Conservation (phyloP, 2,113 vertebrate species). For the Semicossyphus pulcher region DNA sequence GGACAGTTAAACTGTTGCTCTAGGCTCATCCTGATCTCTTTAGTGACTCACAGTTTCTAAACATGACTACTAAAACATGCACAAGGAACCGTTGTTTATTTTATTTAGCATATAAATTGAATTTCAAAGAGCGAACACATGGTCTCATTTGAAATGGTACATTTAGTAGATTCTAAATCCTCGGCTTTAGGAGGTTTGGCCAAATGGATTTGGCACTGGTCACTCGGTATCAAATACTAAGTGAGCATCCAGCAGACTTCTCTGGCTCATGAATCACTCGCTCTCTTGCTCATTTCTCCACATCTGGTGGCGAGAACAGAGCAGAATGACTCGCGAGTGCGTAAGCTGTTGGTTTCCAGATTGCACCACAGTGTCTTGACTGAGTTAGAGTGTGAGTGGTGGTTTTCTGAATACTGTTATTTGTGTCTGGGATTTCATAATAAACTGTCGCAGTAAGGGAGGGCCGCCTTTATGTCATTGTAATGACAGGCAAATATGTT, state of each 20-base stretch:
- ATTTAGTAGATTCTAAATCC: conserved; percentile 54
- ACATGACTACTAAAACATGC: conserved; percentile 21
- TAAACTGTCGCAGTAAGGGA: conserved; percentile 17
- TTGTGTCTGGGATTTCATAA: conserved; percentile 64
- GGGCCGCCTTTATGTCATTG: neutral
- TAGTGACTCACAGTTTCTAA: conserved; percentile 32
- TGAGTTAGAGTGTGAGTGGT: conserved; percentile 36
- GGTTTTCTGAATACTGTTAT: conserved; percentile 34
- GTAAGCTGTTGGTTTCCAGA: conserved; percentile 23
- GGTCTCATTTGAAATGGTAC: conserved; percentile 48
- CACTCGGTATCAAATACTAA: conserved; percentile 42
- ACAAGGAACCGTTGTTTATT: conserved; percentile 27
- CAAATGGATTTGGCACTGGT: conserved; percentile 55
- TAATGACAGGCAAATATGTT: conserved; percentile 29
- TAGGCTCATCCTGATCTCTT: conserved; percentile 13
- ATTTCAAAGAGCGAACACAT: conserved; percentile 19
- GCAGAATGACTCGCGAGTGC: conserved; percentile 30
- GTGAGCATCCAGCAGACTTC: conserved; percentile 45
- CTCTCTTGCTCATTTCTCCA: conserved; percentile 63
- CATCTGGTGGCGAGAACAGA: conserved; percentile 66
- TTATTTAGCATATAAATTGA: conserved; percentile 34
- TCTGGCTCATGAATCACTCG: conserved; percentile 60
- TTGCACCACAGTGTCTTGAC: conserved; percentile 55
- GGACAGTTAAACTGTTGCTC: neutral
- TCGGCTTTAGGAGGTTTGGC: conserved; percentile 37